phyloP scores from a whole-genome alignment of 2,888 invertebrate genomes.

The Pachymerium ferrugineum region DNA sequence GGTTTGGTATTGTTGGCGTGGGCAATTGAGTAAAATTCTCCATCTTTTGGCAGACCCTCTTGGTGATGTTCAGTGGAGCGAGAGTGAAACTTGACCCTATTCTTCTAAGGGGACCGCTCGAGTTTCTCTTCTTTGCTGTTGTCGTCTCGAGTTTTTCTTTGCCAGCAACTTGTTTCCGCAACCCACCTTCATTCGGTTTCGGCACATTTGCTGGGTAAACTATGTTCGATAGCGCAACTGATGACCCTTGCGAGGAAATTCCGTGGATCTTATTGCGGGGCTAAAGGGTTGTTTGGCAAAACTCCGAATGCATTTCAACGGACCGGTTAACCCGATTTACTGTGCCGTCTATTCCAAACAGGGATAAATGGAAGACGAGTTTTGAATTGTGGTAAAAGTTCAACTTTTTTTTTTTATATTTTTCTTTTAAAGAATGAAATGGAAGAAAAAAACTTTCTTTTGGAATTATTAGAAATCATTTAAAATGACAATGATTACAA shows the following conservation, averaged over 20 bases:
- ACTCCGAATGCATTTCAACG: slow-evolving; percentile 3
- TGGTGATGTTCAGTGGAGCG: slow-evolving; percentile 1
- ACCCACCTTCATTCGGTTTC: background rate
- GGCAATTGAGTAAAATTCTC: slow-evolving; percentile 13
- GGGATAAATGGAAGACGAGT: too few relatives aligned
- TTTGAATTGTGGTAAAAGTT: background rate
- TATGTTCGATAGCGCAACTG: slow-evolving; percentile 13
- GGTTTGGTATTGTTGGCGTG: background rate
- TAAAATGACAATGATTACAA: too few relatives aligned
- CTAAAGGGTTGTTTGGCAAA: slow-evolving; percentile 1
- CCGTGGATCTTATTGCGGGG: background rate
- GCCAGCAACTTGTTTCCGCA: background rate
- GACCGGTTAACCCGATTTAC: background rate
- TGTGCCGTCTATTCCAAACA: background rate
- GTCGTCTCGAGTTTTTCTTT: slow-evolving; percentile 4
- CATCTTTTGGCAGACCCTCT: slow-evolving; percentile 8
- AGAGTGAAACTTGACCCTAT: slow-evolving; percentile 13
- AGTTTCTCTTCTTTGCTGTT: background rate
- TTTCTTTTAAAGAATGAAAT: too few relatives aligned
- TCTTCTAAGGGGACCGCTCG: background rate
- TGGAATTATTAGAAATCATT: too few relatives aligned
- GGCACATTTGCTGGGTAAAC: background rate
- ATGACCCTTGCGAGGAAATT: slow-evolving; percentile 3
- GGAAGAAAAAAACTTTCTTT: too few relatives aligned
- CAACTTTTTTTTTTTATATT: background rate